Base-by-base conservation (phyloP, 2,888 invertebrate species). In the Operophtera brumata region DNA sequence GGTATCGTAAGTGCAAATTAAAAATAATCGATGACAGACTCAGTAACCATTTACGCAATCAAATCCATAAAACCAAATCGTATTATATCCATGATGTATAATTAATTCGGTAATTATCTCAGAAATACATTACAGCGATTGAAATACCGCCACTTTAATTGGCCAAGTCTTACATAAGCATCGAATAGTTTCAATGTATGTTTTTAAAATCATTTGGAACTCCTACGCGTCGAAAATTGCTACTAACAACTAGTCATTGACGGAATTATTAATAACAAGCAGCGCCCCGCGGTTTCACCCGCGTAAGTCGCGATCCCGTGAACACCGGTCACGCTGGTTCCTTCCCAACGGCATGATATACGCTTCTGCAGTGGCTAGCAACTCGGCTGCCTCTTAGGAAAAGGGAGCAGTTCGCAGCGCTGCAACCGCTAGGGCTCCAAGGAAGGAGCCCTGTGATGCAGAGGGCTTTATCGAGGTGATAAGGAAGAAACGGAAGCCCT, bases 81-180 rank as follows among this genome's bases (percentile, higher is more conserved):
- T 47, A 30, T 12, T 26, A n/a, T 39, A 7, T 8, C 5, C 9
- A 7, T 5, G 20, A 30, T 5, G 9, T 26, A 54, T 60, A 57
- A 62, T 62, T 55, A 59, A 61, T 57, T 48, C 42, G 11, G 57
- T 62, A 62, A 62, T 64, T 59, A 59, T 52, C 42, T 53, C 13
- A 32, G 51, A 57, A 57, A 59, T 47, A 57, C 49, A 58, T 54
- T 49, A 59, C 51, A 2, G 57, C 54, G 50, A 59, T 64, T 48
- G 54, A 40, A 52, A 59, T 47, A 47, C 28, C 44, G 47, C 45
- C 55, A 55, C 43, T 60, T 53, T 62, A 53, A 62, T 62, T 62
- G 64, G 57, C 42, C 55, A 41, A 53, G 30, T 14, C 36, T 64
- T 64, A 47, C 54, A 50, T 57, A 62, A 64, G 49, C 4, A 3